These are phyloP conservation scores for Mesitornis unicolor DNA, from an alignment of 2,113 vertebrate species.

Conservation along the genomic window DNA sequence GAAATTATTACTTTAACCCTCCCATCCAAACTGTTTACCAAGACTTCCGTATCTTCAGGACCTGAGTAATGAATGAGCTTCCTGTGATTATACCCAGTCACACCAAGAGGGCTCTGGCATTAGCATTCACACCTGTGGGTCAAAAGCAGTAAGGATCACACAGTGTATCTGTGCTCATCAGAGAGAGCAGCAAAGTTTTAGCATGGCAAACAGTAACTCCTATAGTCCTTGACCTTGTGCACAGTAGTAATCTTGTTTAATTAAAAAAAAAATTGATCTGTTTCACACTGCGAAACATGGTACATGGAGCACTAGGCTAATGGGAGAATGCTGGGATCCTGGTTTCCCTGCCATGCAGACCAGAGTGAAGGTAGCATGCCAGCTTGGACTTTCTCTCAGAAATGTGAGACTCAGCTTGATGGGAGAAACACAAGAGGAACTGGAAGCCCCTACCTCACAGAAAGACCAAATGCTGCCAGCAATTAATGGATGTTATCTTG, in stretches of 20 bases:
- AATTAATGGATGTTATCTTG: slow-evolving; percentile 8
- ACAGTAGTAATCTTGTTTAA: background rate
- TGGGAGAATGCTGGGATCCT: background rate
- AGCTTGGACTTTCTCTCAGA: background rate
- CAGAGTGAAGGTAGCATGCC: background rate
- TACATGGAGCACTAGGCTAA: background rate
- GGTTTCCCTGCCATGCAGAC: background rate
- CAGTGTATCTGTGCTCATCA: background rate
- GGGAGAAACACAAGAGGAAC: background rate
- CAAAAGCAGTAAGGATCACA: background rate
- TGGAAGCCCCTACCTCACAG: background rate
- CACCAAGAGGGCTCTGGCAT: background rate
- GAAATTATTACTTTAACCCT: slow-evolving; percentile 62
- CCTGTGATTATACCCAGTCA: slow-evolving; percentile 43
- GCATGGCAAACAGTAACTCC: background rate
- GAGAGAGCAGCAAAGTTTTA: background rate
- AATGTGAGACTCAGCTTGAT: background rate
- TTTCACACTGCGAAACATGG: background rate
- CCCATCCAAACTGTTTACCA: slow-evolving; percentile 43
- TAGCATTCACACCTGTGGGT: background rate
- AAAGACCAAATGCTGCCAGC: slow-evolving; percentile 16
- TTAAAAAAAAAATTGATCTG: background rate
- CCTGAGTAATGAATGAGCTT: slow-evolving; percentile 49
- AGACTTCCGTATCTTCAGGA: slow-evolving; percentile 46
- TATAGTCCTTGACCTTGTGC: background rate